Percentiles rank a stretch among this genome's conserved stretches.
These are phyloP conservation scores for Macroglossus sobrinus DNA, from an alignment of 2,113 vertebrate species.

Conservation along the genomic window DNA sequence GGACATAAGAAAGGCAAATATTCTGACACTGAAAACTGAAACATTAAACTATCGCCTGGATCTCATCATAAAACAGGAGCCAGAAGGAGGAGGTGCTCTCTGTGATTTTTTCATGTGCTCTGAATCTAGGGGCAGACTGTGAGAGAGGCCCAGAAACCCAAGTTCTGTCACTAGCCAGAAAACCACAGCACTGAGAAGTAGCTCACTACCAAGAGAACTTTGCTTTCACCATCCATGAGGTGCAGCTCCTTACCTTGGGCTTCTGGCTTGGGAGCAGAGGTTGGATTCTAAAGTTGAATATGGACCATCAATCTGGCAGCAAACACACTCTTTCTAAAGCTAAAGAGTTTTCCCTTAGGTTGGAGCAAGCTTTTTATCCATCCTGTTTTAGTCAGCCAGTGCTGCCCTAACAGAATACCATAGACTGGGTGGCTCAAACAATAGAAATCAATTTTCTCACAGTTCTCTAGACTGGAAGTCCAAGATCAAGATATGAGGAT, in stretches of 20 bases:
- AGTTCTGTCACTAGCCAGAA: not conserved
- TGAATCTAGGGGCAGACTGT: not conserved
- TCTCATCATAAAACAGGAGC: not conserved
- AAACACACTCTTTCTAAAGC: not conserved
- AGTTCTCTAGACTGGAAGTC: not conserved
- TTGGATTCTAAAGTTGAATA: not conserved
- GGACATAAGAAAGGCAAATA: not conserved
- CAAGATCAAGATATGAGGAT: not conserved
- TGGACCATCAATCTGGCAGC: not conserved
- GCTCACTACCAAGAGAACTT: not conserved
- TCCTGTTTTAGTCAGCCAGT: not conserved
- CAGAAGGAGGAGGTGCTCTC: not conserved
- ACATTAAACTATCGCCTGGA: not conserved
- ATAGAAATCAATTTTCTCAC: not conserved
- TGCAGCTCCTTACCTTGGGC: not conserved
- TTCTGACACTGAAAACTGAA: not conserved
- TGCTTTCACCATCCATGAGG: fast-evolving
- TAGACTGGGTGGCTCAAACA: not conserved
- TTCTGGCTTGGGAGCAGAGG: not conserved
- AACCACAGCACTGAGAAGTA: not conserved
- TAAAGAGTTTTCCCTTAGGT: not conserved
- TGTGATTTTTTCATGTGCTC: not conserved
- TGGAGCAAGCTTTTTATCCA: not conserved
- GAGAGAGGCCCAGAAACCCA: not conserved
- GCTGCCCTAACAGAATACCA: not conserved